Base-by-base conservation (phyloP, 2,888 invertebrate species). In the Strigamia transsilvanica region DNA sequence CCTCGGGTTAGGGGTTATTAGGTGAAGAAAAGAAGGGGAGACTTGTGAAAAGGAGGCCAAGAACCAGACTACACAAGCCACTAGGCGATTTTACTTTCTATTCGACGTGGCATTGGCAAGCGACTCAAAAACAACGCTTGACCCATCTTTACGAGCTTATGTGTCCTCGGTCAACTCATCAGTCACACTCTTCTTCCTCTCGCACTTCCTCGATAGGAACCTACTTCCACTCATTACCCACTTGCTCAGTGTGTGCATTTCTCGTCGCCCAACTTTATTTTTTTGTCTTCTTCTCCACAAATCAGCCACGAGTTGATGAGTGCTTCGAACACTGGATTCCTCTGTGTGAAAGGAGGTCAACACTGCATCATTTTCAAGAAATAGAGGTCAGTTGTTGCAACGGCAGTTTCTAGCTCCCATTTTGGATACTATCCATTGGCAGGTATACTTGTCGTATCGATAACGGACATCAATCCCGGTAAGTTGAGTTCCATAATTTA, bases 381-480 rank as follows among this genome's bases (percentile, higher is more conserved):
- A 81, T 81, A 66, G 81, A 81, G 81, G 81, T 81, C 81, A 81
- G 61, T 46, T 66, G 81, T 81, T 81, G 61, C 34, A 73, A 27
- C 73, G 32, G 27, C 32, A 73, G 73, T 32, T 73, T 73, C n/a
- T 32, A 73, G 73, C 27, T 73, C 73, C 32, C 73, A 73, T 73
- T 73, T 73, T 56, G 56, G 56, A 56, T 56, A 73, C 32, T 73
- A 73, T 73, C 73, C 73, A 73, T 73, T 73, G 73, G 73, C 73
- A 73, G 73, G 73, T 73, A 4, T 73, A 32, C 73, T 32, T 73
- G 3, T 73, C 12, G 15, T 27, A 73, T 27, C 32, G 32, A 32
- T 32, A 73, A 32, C 73, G 32, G 32, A 73, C 73, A 73, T 9
- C 32, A 66, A 9, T 12, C 12, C 15, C 13, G 73, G 73, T 73